Percentiles rank a stretch among this genome's conserved stretches.
Conservation (phyloP, 2,113 vertebrate species). For the Genyomyrus donnyi region DNA sequence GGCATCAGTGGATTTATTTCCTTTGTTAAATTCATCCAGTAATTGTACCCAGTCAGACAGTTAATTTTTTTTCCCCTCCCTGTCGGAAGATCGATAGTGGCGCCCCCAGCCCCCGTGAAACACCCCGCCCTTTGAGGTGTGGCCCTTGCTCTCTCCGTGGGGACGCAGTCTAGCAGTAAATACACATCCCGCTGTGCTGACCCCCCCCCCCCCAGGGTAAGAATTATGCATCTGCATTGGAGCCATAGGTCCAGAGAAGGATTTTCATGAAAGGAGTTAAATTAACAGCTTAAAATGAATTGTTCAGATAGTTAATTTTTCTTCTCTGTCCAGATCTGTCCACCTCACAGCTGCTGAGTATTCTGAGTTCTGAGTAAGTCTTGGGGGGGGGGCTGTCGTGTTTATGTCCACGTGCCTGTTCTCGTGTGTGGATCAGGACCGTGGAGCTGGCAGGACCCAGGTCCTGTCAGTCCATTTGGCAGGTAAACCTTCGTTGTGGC, state of each 20-base stretch:
- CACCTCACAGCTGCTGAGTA: not conserved
- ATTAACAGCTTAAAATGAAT: not conserved
- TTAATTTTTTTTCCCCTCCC: constrained; percentile 2
- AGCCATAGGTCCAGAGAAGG: not conserved
- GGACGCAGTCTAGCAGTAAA: not conserved
- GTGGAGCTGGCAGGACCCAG: not conserved
- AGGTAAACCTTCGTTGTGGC: not conserved
- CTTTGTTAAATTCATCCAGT: constrained; percentile 13
- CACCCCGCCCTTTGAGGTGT: not conserved
- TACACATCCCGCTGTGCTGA: not conserved
- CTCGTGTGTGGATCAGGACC: not conserved
- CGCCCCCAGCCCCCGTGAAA: not conserved
- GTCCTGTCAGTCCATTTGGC: not conserved
- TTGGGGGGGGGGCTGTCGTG: not conserved
- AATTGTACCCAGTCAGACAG: constrained; percentile 5
- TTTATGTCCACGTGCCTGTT: not conserved
- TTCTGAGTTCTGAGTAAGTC: not conserved
- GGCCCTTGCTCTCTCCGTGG: not conserved
- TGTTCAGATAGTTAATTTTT: not conserved
- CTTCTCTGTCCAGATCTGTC: not conserved
- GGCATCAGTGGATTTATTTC: constrained; percentile 2
- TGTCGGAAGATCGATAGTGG: constrained; percentile 11
- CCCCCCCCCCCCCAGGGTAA: not conserved
- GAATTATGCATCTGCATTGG: not conserved
- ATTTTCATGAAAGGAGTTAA: not conserved